Base-by-base conservation (phyloP, 2,888 invertebrate species). In the Caenorhabditis auriculariae region DNA sequence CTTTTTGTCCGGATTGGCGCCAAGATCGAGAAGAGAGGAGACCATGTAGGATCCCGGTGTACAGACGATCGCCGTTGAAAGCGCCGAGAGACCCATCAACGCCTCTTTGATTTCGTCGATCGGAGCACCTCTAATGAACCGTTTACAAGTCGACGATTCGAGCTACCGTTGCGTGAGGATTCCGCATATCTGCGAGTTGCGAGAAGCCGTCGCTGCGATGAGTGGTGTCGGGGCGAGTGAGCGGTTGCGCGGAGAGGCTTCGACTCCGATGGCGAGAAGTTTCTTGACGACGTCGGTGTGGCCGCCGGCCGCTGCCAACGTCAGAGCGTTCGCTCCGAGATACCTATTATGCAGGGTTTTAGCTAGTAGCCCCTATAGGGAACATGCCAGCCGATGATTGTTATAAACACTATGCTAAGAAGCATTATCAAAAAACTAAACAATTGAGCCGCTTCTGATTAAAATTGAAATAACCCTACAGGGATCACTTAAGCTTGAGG, bases 141-240 rank as follows among this genome's bases (percentile, higher is more conserved):
- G 51, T 27, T 5, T 15, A 1, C 41, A 1, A n/a, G 15, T 9
- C 2, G 12, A n/a, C 21, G 19, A 12, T 32, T 29, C 21, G 12
- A 29, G 6, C 19, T 19, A 41, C 41, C 41, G 7, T 7, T 41
- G 41, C 41, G 41, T 41, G 41, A 41, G 41, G 35, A 32, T 32
- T 32, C 54, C 63, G 38, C 66, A 71, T 27, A 72, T 71, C 15
- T 68, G 61, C 0, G 74, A 58, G 6, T 58, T 63, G 21, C 66
- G 66, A 37, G 62, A 52, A 42, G 61, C 72, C 12, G 74, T 72
- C 7, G 76, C 75, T 7, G 72, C 72, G 42, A 77, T 74, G n/a
- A 77, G 52, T 2, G 76, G 66, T 0, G 76, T 70, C 0, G 76
- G 75, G 4, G 74, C 69, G 7, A 74, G 43, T 0, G 51, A 43